These are phyloP conservation scores for Hepsetus odoe DNA, from an alignment of 2,113 vertebrate genomes.

Conservation along the genomic window DNA sequence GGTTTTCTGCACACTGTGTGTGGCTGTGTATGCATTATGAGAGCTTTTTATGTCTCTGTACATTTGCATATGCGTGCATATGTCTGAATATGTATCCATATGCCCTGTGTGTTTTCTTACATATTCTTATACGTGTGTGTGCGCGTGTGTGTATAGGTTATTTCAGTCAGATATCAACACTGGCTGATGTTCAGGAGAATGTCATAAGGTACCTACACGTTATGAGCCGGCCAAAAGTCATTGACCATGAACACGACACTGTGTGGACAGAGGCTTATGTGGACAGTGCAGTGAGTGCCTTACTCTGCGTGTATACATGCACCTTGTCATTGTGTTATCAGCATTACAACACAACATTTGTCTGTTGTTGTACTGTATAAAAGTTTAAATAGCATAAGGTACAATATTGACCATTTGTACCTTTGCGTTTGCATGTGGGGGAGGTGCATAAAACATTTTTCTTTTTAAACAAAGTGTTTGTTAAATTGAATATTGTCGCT, in stretches of 20 bases:
- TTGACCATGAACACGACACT: conserved; percentile 94
- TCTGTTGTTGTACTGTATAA: background rate
- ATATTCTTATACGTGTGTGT: conserved; percentile 39
- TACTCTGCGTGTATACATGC: background rate
- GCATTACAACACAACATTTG: background rate
- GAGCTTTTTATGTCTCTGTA: background rate
- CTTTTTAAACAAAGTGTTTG: background rate
- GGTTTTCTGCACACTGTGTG: too few species aligned
- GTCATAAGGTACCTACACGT: conserved; percentile 98
- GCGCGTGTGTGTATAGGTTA: conserved; percentile 78
- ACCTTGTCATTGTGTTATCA: background rate
- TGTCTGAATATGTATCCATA: too few species aligned
- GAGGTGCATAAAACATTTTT: background rate
- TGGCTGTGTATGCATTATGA: too few species aligned
- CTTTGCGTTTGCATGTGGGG: background rate
- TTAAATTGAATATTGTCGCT: background rate
- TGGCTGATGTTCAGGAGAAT: conserved; percentile 97
- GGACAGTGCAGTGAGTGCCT: conserved; percentile 91
- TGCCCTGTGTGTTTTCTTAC: too few species aligned
- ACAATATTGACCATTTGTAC: background rate
- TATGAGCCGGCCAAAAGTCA: conserved; percentile 95
- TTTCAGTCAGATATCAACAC: conserved; percentile 95
- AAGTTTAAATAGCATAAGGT: background rate
- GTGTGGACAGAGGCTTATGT: conserved; percentile 98
- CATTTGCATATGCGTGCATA: background rate